phyloP scores from a whole-genome alignment of 1,140 invertebrate genomes.

The Caerostris extrusa region DNA sequence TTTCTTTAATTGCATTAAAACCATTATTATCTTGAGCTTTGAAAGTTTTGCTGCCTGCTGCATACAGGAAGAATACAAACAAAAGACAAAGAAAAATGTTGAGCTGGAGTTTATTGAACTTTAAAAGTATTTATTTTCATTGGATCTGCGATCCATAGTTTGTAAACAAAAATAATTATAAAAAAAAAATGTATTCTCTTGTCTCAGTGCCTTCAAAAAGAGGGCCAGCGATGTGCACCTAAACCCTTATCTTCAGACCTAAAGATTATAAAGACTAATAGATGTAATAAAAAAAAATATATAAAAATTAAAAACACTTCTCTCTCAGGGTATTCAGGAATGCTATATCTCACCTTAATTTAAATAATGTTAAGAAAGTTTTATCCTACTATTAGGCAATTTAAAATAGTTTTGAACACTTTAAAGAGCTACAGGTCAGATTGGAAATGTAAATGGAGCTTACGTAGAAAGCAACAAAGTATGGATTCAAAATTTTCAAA shows the following conservation, averaged over 20 bases:
- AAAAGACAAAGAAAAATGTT: constrained; percentile 23
- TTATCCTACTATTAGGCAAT: constrained; percentile 7
- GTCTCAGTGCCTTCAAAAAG: constrained; percentile 77
- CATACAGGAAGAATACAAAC: constrained; percentile 22
- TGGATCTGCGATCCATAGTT: constrained; percentile 74
- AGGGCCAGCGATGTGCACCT: constrained; percentile 75
- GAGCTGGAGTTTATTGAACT: constrained; percentile 72
- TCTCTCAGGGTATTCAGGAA: constrained; percentile 72
- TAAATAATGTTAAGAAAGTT: not conserved
- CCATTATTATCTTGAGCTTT: constrained; percentile 53
- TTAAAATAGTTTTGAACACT: constrained; percentile 49
- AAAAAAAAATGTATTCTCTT: constrained; percentile 67
- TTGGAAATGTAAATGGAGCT: not conserved
- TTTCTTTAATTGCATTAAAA: constrained; percentile 62
- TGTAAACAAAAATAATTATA: constrained; percentile 44
- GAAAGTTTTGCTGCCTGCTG: constrained; percentile 66
- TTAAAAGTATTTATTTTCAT: constrained; percentile 75
- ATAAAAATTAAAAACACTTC: constrained; percentile 45
- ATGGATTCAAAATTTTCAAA: no score
- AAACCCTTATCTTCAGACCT: constrained; percentile 30
- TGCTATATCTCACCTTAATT: constrained; percentile 45
- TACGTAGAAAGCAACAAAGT: not conserved
- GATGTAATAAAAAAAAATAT: constrained; percentile 26
- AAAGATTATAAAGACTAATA: constrained; percentile 19
- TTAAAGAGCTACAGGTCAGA: constrained; percentile 62